These are phyloP conservation scores for Eupeodes latifasciatus DNA, from an alignment of 2,888 invertebrate genomes.

Conservation along the genomic window DNA sequence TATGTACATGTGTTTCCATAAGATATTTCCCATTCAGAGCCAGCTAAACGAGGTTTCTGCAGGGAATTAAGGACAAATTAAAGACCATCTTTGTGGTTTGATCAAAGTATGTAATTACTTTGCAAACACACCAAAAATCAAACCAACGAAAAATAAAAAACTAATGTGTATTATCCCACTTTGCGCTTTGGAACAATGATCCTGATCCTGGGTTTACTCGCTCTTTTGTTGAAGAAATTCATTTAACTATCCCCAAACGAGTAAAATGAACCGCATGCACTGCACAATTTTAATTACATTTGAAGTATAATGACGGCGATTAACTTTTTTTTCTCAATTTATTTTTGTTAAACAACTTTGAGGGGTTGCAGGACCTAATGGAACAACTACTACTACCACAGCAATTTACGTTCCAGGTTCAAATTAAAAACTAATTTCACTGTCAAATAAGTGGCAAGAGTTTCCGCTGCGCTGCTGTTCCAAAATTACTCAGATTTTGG, in stretches of 20 bases:
- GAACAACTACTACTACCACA: conserved; percentile 18
- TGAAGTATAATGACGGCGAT: conserved; percentile 62
- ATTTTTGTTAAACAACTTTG: conserved; percentile 25
- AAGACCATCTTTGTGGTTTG: conserved; percentile 22
- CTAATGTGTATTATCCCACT: not conserved
- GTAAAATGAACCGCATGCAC: conserved; percentile 65
- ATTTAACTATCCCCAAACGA: conserved; percentile 41
- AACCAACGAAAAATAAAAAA: not conserved
- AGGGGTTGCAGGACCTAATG: conserved; percentile 3
- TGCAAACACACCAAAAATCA: conserved; percentile 13
- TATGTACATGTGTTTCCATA: not conserved
- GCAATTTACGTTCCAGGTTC: conserved; percentile 22
- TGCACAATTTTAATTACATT: conserved; percentile 70
- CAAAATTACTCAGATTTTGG: conserved; percentile 44
- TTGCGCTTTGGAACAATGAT: conserved; percentile 14
- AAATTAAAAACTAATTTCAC: conserved; percentile 65
- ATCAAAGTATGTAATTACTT: conserved; percentile 54
- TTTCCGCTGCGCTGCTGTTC: conserved; percentile 2
- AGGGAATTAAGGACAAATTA: conserved; percentile 45
- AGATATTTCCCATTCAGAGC: conserved; percentile 53
- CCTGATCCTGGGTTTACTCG: conserved; percentile 35
- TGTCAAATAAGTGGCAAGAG: conserved; percentile 41
- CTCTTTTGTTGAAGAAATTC: conserved; percentile 50
- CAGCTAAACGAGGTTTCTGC: not conserved
- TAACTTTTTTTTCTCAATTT: conserved; percentile 38